Percentiles rank a stretch among this genome's conserved stretches.
phyloP scores from a whole-genome alignment of 1,140 invertebrate species.

The Harlomillsia oculata region DNA sequence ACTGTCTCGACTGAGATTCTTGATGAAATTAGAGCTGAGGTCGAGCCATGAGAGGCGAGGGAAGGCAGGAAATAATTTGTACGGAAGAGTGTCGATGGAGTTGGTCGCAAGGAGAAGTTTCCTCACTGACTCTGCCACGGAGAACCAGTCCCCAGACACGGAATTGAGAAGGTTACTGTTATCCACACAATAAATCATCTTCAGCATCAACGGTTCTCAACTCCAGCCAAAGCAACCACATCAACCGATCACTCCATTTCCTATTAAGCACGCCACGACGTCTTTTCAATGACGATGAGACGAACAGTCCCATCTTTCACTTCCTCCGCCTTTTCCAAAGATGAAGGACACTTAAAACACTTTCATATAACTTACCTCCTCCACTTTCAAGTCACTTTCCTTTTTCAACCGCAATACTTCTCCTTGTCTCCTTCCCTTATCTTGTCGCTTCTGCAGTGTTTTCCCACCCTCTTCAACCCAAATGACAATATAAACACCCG shows the following conservation, averaged over 20 bases:
- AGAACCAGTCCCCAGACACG: constrained; percentile 32
- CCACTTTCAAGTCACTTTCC: too few relatives aligned
- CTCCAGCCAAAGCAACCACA: not conserved
- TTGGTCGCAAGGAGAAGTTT: constrained; percentile 30
- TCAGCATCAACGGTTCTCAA: constrained; percentile 4
- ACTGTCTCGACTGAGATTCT: constrained; percentile 27
- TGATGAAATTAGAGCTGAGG: constrained; percentile 34
- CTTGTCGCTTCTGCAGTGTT: too few relatives aligned
- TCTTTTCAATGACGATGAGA: not conserved
- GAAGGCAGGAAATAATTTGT: constrained; percentile 27
- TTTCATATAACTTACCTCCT: too few relatives aligned
- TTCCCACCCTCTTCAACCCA: too few relatives aligned
- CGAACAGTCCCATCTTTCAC: too few relatives aligned
- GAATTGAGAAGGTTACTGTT: constrained; percentile 33
- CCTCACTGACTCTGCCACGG: constrained; percentile 25
- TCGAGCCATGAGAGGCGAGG: constrained; percentile 34
- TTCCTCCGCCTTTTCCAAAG: too few relatives aligned
- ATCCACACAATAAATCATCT: constrained; percentile 16
- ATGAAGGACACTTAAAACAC: too few relatives aligned
- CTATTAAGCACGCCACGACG: constrained; percentile 10
- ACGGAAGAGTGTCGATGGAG: constrained; percentile 30
- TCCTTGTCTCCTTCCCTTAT: too few relatives aligned
- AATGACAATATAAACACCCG: too few relatives aligned
- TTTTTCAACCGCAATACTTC: too few relatives aligned
- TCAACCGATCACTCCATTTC: constrained; percentile 8